A percentile compares a stretch with the other conserved stretches of the same genome.
phyloP scores from a whole-genome alignment of 2,888 invertebrate genomes.

The Tipula unca region DNA sequence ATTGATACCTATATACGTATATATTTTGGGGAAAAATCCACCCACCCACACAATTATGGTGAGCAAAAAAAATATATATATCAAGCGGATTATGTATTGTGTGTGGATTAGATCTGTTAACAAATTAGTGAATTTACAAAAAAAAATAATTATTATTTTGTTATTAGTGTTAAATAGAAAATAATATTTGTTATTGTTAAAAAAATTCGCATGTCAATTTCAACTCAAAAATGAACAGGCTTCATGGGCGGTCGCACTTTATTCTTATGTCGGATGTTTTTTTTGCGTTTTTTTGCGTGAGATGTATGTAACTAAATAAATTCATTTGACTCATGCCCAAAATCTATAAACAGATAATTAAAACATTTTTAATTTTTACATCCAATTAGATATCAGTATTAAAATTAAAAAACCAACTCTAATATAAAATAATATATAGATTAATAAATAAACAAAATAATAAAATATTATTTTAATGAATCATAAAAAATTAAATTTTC shows the following conservation, averaged over 20 bases:
- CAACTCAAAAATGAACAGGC: background rate
- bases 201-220: background rate
- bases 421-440: background rate
- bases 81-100: background rate
- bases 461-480: background rate
- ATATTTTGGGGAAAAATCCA: background rate
- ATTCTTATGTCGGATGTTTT: too few species aligned
- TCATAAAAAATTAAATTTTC: background rate
- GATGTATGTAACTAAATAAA: background rate
- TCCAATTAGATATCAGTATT: background rate
- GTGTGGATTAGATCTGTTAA: background rate
- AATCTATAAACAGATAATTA: background rate
- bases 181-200: background rate
- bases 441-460: background rate
- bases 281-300: background rate
- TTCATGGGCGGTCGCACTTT: background rate
- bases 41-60: background rate
- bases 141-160: background rate
- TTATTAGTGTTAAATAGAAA: background rate
- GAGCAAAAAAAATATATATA: background rate
- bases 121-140: background rate
- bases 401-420: background rate
- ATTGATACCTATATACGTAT: background rate
- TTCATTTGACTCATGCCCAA: background rate
- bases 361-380: background rate